Base-by-base conservation (phyloP, 2,888 invertebrate species). In the Archips crataeganus region DNA sequence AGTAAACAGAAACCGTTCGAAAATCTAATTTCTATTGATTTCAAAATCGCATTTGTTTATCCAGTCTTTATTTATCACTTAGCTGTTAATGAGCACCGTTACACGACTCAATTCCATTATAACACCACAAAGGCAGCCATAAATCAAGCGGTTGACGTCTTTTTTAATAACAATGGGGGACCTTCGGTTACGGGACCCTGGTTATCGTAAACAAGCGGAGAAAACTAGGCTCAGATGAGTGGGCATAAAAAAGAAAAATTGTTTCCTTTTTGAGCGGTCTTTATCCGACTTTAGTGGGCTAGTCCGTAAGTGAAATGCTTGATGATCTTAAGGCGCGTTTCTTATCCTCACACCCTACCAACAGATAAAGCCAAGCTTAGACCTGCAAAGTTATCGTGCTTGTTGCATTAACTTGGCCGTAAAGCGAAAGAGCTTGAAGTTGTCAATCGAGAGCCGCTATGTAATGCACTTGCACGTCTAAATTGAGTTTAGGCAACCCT, bases 101-200 rank as follows among this genome's bases (percentile, higher is more conserved):
- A 87, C 87, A 82, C 85, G 87, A 87, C 86, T 87, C 80, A 85
- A 85, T 85, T 83, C 86, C 83, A 86, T 87, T 89, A 87, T 86
- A 82, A 80, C 82, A 74, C 77, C 84, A 85, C 87, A 88, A 87
- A 83, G 80, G 79, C 74, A 13, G 34, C 73, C 87, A 87, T 90
- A 90, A 91, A 91, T 92, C 90, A 90, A 82, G 78, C 70, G 85
- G 87, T 90, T 90, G 90, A 90, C 89, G 85, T 90, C 87, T 88
- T 90, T 90, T 91, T 90, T 90, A 90, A 87, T 89, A 87, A 90
- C 88, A 90, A 90, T 85, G 80, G 86, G 71, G 5, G 54, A 77
- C 75, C 70, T 65, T 74, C 77, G 80, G 62, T 78, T 78, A 81
- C 79, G 82, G 81, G 80, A 79, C 78, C 82, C 80, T 83, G 79